Base-by-base conservation (phyloP, 2,888 invertebrate genomes). In the Catocala fraxini region DNA sequence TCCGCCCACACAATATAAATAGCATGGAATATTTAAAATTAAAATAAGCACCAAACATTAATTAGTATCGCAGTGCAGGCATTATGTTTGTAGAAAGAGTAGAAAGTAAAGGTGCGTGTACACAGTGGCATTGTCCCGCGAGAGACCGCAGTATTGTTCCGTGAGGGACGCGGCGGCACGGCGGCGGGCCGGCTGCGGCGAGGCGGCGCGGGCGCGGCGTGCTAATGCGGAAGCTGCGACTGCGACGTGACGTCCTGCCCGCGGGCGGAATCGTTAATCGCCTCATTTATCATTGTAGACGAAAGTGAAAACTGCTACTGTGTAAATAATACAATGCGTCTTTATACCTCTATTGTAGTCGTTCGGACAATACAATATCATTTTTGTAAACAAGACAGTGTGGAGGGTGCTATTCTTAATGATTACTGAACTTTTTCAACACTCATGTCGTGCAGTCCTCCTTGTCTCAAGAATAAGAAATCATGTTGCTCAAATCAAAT, bases 261-360 rank as follows among this genome's bases (percentile, higher is more conserved):
- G 82, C 88, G 73, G 84, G 83, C 86, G 82, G 89, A 89, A 91
- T 91, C 77, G 80, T 82, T 89, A 89, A 90, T 89, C 83, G 77
- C 72, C 80, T 85, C 87, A 86, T 89, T 88, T 85, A 87, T 88
- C 87, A 87, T 83, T 71, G 75, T 81, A 80, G 79, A 87, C 76
- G 89, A 92, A 90, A 92, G 90, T 88, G 90, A 91, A 90, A 90
- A 90, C 87, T 62, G 82, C 85, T 85, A 84, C 87, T 84, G 85
- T 80, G 71, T 77, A 81, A 71, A 73, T 72, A 68, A 81, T 82
- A 78, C 78, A 73, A 81, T 72, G 63, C 60, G 57, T 62, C 79
- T 80, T 82, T 77, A 80, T 81, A 62, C 51, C 54, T 65, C 56
- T 13, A 60, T 57, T 53, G 51, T 49, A 56, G 46, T 54, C 58